Evolutionary conservation across 2,888 invertebrate genomes (phyloP).

Genomic region (Stenurella melanura): DNA sequence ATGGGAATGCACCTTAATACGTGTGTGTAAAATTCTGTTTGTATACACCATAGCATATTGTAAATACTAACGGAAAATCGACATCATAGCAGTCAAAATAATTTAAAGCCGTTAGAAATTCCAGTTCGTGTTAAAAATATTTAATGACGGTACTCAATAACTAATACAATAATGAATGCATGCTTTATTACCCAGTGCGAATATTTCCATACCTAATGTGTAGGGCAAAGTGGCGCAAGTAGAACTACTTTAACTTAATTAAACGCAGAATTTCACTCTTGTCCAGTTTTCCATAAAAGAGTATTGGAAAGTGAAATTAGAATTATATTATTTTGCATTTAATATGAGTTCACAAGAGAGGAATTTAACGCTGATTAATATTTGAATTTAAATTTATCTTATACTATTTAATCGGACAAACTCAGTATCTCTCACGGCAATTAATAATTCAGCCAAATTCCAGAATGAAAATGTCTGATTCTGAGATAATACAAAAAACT

Average conservation of each 20-base stretch:
- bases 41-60: neutral
- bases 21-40: neutral
- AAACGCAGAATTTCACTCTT: neutral
- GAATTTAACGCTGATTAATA: neutral
- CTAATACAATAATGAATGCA: too few relatives aligned
- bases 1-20: neutral
- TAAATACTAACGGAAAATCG: constrained; percentile 27
- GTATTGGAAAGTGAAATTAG: neutral
- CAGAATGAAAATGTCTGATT: too few relatives aligned
- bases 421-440: too few relatives aligned
- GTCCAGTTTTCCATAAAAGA: neutral
- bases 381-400: too few relatives aligned
- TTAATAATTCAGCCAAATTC: too few relatives aligned
- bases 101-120: constrained; percentile 32
- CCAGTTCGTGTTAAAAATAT: constrained; percentile 28
- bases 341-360: neutral
- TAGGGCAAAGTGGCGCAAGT: neutral
- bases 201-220: neutral
- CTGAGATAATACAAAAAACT: too few relatives aligned
- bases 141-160: neutral
- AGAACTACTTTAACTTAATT: neutral
- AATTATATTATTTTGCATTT: neutral
- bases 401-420: too few relatives aligned
- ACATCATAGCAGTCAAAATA: constrained; percentile 21
- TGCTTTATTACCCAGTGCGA: neutral